Conservation (phyloP, 2,888 invertebrate genomes). For the Lithophane leautieri region DNA sequence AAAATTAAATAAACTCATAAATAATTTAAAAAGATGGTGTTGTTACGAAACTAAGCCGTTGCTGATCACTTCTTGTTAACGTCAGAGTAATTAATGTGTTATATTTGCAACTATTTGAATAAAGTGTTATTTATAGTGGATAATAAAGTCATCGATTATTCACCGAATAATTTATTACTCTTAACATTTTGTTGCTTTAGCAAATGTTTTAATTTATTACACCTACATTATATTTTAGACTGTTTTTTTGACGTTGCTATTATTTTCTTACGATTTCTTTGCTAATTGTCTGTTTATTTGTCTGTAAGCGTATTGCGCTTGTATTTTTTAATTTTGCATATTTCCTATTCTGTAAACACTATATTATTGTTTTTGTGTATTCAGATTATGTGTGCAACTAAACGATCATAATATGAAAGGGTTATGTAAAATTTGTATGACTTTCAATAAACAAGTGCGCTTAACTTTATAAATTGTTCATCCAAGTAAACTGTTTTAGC, state of each 20-base stretch:
- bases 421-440: neutral
- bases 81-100: constrained; percentile 72
- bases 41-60: constrained; percentile 50
- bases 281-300: neutral
- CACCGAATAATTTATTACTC: constrained; percentile 73
- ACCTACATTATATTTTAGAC: neutral
- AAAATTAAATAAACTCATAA: constrained; percentile 30
- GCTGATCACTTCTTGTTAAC: constrained; percentile 67
- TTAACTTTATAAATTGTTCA: constrained; percentile 1
- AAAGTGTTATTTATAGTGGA: constrained; percentile 76
- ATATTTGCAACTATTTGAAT: constrained; percentile 79
- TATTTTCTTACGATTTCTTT: neutral
- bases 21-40: constrained; percentile 47
- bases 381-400: constrained; percentile 2
- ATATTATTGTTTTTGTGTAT: constrained; percentile 28
- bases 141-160: constrained; percentile 79
- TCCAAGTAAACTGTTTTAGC: neutral
- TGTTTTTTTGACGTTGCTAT: neutral
- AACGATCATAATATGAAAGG: constrained; percentile 19
- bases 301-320: neutral
- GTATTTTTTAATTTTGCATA: constrained; percentile 9
- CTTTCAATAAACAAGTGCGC: constrained; percentile 10
- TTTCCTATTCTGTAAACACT: constrained; percentile 15
- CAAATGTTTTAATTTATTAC: constrained; percentile 40
- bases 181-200: constrained; percentile 52